Evolutionary conservation across 92 coral and sea anemone species (phyloP).

Genomic region (Epizoanthus fatuus): DNA sequence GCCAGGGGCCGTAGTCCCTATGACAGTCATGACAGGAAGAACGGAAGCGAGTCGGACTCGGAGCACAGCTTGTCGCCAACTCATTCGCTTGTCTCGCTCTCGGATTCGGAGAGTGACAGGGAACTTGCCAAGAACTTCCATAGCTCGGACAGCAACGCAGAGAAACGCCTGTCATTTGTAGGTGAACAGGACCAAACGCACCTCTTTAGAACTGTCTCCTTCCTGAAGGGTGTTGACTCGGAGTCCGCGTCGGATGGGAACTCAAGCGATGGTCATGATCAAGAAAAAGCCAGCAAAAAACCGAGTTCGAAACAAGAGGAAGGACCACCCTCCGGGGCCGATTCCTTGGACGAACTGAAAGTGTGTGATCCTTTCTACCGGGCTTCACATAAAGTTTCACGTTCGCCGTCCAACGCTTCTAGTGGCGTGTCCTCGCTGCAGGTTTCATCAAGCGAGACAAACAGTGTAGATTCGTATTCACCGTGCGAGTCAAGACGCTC

Average conservation of each 20-base stretch:
- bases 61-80: slow-evolving; percentile 93
- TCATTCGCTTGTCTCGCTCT: slow-evolving; percentile 84
- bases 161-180: slow-evolving; percentile 46
- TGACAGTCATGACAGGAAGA: slow-evolving; percentile 68
- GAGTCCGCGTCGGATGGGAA: slow-evolving; percentile 85
- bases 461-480: slow-evolving; percentile 84
- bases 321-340: slow-evolving; percentile 47
- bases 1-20: slow-evolving; percentile 67
- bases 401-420: slow-evolving; percentile 90
- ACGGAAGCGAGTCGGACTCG: slow-evolving; percentile 72
- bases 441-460: slow-evolving; percentile 92
- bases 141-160: slow-evolving; percentile 35
- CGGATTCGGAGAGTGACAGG: slow-evolving; percentile 89
- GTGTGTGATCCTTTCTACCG: slow-evolving; percentile 86
- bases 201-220: slow-evolving; percentile 74
- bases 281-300: slow-evolving; percentile 14
- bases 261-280: slow-evolving; percentile 49
- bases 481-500: slow-evolving; percentile 64
- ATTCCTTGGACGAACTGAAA: slow-evolving; percentile 86
- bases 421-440: slow-evolving; percentile 85
- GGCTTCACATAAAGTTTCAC: slow-evolving; percentile 55
- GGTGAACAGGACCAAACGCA: slow-evolving; percentile 60
- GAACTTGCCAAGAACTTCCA: slow-evolving; percentile 80
- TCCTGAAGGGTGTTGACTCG: slow-evolving; percentile 73
- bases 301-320: slow-evolving; percentile 37